These are phyloP conservation scores for Sebastes cheni DNA, from an alignment of 2,797 vertebrate species.

Conservation along the genomic window DNA sequence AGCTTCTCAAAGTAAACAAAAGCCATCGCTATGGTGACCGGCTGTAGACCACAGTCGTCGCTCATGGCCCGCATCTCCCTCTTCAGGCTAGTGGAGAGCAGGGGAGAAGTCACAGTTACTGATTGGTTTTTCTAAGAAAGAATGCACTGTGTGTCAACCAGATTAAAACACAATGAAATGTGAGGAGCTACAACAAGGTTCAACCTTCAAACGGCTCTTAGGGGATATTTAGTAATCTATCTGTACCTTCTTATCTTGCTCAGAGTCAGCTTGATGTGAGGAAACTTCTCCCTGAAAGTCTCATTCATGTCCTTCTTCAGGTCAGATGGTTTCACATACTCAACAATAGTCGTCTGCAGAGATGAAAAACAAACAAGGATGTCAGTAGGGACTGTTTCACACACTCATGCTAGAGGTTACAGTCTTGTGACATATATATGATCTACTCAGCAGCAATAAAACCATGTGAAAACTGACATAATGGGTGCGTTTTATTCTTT, in stretches of 20 bases:
- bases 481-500: slow-evolving; percentile 1
- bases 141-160: neutral
- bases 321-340: slow-evolving; percentile 97
- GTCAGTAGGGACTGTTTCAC: neutral
- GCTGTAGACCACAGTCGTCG: slow-evolving; percentile 92
- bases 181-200: neutral
- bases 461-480: slow-evolving; percentile 20
- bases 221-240: neutral
- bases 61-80: slow-evolving; percentile 94
- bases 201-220: neutral
- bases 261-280: slow-evolving; percentile 93
- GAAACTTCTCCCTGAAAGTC: slow-evolving; percentile 96
- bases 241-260: slow-evolving; percentile 97
- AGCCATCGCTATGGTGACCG: slow-evolving; percentile 93
- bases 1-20: slow-evolving; percentile 99
- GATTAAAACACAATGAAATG: neutral
- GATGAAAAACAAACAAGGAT: slow-evolving; percentile 1
- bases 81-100: slow-evolving; percentile 85
- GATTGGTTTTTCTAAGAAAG: slow-evolving; percentile 7
- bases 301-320: slow-evolving; percentile 99
- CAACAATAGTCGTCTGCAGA: slow-evolving; percentile 94
- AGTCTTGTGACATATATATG: slow-evolving; percentile 11
- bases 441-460: neutral
- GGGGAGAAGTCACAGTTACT: neutral
- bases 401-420: neutral